Evolutionary conservation across 2,888 invertebrate species (phyloP).

Genomic region (Gnatocerus cornutus): DNA sequence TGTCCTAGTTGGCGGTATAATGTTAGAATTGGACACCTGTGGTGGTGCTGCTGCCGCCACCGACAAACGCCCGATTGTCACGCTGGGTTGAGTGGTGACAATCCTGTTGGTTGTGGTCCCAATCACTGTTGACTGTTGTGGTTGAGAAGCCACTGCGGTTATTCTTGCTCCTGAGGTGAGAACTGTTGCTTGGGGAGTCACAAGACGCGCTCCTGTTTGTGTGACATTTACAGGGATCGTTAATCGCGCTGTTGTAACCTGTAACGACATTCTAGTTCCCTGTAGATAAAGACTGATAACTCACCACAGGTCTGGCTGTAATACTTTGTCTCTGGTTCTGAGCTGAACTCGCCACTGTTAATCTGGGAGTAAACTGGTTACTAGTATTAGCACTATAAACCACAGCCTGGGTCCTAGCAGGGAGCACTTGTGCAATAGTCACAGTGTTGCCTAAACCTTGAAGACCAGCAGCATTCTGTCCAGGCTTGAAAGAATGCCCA

Average conservation of each 20-base stretch:
- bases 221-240: constrained; percentile 65
- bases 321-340: constrained; percentile 58
- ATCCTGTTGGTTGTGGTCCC: constrained; percentile 61
- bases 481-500: constrained; percentile 68
- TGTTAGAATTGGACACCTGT: constrained; percentile 58
- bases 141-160: constrained; percentile 62
- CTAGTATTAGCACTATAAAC: constrained; percentile 66
- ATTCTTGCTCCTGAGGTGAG: constrained; percentile 66
- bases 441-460: constrained; percentile 67
- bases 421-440: constrained; percentile 68
- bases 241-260: constrained; percentile 66
- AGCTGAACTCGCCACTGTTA: constrained; percentile 64
- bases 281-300: background rate
- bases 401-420: constrained; percentile 68
- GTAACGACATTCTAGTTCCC: constrained; percentile 51
- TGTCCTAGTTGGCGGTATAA: constrained; percentile 64
- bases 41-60: constrained; percentile 62
- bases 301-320: constrained; percentile 60
- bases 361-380: constrained; percentile 64
- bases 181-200: constrained; percentile 66
- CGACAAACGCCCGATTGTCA: constrained; percentile 62
- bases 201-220: constrained; percentile 61
- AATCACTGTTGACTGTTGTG: constrained; percentile 55
- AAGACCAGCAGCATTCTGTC: constrained; percentile 62
- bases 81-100: constrained; percentile 63